A percentile compares a stretch with the other conserved stretches of the same genome.
These are phyloP conservation scores for Laspeyria flexula DNA, from an alignment of 2,888 invertebrate genomes.

Conservation along the genomic window DNA sequence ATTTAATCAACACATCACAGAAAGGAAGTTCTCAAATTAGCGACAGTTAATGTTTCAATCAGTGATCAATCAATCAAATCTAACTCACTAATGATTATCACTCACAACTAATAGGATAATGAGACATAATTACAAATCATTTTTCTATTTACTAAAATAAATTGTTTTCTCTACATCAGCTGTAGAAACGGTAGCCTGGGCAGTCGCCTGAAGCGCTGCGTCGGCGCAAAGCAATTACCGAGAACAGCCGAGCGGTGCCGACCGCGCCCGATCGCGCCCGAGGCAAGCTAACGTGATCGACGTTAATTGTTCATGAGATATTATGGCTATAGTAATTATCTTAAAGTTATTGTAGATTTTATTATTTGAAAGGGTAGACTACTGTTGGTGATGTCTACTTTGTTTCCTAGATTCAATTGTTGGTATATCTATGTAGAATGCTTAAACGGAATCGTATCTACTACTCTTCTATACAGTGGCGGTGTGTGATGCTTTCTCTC, in stretches of 20 bases:
- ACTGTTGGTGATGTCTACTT: constrained; percentile 25
- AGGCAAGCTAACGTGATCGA: constrained; percentile 62
- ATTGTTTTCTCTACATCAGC: constrained; percentile 53
- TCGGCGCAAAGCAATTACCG: constrained; percentile 50
- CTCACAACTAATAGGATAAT: constrained; percentile 56
- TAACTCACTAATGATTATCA: constrained; percentile 43
- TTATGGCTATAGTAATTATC: constrained; percentile 60
- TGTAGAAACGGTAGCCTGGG: constrained; percentile 52
- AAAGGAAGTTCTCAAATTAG: constrained; percentile 22
- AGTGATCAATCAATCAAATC: constrained; percentile 12
- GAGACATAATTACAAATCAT: constrained; percentile 56
- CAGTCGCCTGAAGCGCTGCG: constrained; percentile 58
- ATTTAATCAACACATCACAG: not conserved
- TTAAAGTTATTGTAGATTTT: constrained; percentile 50
- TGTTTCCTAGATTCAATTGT: constrained; percentile 9
- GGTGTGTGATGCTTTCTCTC: too few species aligned
- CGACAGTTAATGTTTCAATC: constrained; percentile 23
- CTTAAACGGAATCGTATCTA: too few species aligned
- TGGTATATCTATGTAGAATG: too few species aligned
- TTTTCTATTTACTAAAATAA: constrained; percentile 66
- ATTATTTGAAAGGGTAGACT: constrained; percentile 33
- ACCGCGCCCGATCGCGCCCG: constrained; percentile 56
- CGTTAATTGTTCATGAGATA: constrained; percentile 71
- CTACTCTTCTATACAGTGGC: too few species aligned
- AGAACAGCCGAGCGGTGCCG: constrained; percentile 47